Conservation (phyloP, 2,113 vertebrate species). For the Mixornis gularis region DNA sequence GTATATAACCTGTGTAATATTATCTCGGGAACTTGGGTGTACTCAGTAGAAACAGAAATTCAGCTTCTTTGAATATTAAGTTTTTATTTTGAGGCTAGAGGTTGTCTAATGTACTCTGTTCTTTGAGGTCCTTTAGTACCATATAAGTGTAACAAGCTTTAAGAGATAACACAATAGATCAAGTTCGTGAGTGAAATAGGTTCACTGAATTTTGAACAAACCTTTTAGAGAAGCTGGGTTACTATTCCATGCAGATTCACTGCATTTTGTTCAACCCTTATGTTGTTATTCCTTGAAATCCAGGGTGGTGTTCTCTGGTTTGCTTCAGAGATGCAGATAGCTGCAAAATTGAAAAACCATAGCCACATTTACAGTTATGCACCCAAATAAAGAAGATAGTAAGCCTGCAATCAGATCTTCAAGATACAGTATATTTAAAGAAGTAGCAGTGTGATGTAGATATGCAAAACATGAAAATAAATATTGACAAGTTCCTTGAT, state of each 20-base stretch:
- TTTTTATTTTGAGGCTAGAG: not conserved
- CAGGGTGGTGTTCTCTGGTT: not conserved
- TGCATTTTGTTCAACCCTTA: not conserved
- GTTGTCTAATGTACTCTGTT: not conserved
- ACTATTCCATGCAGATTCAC: not conserved
- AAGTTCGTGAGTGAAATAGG: not conserved
- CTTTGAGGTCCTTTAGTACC: not conserved
- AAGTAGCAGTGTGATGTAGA: not conserved
- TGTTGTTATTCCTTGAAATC: not conserved
- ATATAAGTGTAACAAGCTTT: not conserved
- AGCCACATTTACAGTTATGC: not conserved
- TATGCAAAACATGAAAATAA: not conserved
- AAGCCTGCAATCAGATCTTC: not conserved
- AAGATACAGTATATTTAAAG: not conserved
- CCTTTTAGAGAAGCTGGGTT: not conserved
- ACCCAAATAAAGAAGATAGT: not conserved
- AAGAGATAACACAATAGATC: not conserved
- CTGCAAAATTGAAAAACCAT: not conserved
- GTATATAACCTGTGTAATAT: not conserved
- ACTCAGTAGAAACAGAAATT: not conserved
- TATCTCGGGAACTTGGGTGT: not conserved
- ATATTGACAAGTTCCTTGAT: not conserved
- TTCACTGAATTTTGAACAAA: not conserved
- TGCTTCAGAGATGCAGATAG: not conserved
- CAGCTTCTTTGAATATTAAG: not conserved